Percentiles rank a stretch among this genome's conserved stretches.
phyloP scores from a whole-genome alignment of 2,797 vertebrate genomes.

The Aphelocoma californica region DNA sequence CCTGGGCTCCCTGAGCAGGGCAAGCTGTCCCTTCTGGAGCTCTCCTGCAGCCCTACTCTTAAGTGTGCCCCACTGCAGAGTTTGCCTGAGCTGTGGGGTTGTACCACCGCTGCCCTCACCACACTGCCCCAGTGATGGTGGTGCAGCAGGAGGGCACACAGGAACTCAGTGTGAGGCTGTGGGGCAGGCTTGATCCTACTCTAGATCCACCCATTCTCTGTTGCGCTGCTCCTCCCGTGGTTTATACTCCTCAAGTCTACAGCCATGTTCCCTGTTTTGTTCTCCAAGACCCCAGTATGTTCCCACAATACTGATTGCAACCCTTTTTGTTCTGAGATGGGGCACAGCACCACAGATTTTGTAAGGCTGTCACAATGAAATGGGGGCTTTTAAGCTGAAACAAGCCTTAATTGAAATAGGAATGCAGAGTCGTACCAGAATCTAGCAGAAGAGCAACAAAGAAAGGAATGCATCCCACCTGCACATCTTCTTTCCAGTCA shows the following conservation, averaged over 20 bases:
- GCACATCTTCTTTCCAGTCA: background rate
- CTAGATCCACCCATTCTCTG: background rate
- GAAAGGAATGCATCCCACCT: background rate
- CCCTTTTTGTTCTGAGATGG: background rate
- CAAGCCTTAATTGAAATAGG: background rate
- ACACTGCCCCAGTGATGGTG: fast-evolving
- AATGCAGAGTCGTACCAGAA: background rate
- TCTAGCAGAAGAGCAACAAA: background rate
- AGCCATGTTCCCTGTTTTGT: background rate
- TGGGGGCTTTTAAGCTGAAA: background rate
- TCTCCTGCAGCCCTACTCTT: background rate
- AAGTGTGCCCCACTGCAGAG: background rate
- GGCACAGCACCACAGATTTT: background rate
- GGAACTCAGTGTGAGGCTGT: background rate
- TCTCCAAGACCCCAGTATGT: background rate
- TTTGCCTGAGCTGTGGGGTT: background rate
- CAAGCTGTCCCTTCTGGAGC: background rate
- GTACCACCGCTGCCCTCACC: background rate
- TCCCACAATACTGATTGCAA: background rate
- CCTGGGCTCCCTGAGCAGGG: background rate
- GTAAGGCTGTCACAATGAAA: background rate
- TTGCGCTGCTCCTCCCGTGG: background rate
- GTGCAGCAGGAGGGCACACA: background rate
- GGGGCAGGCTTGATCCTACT: background rate
- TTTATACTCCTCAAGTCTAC: background rate